Percentiles rank a stretch among this genome's conserved stretches.
These are phyloP conservation scores for Capreolus pygargus DNA, from an alignment of 2,113 vertebrate genomes.

Conservation along the genomic window DNA sequence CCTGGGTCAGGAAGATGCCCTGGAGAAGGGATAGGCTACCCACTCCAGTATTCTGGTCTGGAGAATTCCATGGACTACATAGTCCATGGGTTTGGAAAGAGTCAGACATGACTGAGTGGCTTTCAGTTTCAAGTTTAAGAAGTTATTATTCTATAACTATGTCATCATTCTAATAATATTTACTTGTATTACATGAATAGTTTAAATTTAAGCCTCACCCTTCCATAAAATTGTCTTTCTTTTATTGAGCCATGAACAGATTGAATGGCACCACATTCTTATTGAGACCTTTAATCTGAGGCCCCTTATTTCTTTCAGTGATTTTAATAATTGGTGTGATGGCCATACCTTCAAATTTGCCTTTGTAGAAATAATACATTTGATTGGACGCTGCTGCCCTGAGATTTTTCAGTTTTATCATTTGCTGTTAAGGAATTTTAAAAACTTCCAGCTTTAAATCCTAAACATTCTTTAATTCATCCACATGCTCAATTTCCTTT, in stretches of 20 bases:
- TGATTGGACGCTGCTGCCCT: background rate
- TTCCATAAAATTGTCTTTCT: background rate
- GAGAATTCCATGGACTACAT: background rate
- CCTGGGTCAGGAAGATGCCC: background rate
- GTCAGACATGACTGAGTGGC: fast-evolving
- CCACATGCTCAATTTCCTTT: background rate
- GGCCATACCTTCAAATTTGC: background rate
- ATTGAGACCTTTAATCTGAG: background rate
- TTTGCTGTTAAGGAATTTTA: background rate
- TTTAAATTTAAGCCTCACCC: background rate
- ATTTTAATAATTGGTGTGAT: background rate
- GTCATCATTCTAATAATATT: background rate
- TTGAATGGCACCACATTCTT: background rate
- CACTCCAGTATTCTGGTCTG: background rate
- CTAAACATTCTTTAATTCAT: background rate
- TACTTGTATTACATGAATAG: background rate
- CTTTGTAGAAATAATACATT: background rate
- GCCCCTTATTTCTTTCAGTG: background rate
- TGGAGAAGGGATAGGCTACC: background rate
- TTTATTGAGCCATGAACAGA: background rate
- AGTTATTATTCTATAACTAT: background rate
- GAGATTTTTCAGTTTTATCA: background rate
- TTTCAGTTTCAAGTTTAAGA: background rate
- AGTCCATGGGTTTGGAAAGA: background rate
- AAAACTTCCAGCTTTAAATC: background rate